Conservation (phyloP, 2,888 invertebrate genomes). For the Dysmachus trigonus region DNA sequence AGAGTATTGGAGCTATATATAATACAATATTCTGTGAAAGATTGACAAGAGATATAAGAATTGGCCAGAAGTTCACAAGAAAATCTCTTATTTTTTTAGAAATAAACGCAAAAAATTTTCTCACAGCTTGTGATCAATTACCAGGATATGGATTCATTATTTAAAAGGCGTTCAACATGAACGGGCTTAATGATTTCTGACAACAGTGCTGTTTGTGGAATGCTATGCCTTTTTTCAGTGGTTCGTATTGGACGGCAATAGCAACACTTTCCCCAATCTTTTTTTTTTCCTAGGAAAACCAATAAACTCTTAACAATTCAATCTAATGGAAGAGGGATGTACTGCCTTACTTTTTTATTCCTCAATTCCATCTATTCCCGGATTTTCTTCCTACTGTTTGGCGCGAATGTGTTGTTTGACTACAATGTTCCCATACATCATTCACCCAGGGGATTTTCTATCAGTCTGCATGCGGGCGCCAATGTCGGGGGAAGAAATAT, state of each 20-base stretch:
- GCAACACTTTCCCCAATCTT: not conserved
- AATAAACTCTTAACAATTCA: slow-evolving; percentile 13
- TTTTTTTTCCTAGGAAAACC: not conserved
- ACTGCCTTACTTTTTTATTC: not conserved
- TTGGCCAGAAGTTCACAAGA: not conserved
- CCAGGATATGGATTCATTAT: not conserved
- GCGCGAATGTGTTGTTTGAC: not conserved
- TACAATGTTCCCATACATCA: slow-evolving; percentile 9
- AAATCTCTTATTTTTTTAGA: not conserved
- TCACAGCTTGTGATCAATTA: not conserved
- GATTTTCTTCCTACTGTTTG: not conserved
- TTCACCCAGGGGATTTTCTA: slow-evolving; percentile 2
- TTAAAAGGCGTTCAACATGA: not conserved
- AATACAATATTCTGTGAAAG: not conserved
- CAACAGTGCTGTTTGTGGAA: not conserved
- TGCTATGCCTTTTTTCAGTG: not conserved
- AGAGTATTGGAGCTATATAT: not conserved
- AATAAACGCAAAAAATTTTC: not conserved
- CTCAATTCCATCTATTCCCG: not conserved
- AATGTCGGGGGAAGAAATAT: not conserved
- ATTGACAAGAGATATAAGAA: not conserved
- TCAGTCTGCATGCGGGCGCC: not conserved
- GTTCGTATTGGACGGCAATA: not conserved
- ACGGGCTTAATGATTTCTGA: not conserved
- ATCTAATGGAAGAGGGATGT: slow-evolving; percentile 1